phyloP scores from a whole-genome alignment of 1,140 invertebrate species.

The Cyclargus thomasi region DNA sequence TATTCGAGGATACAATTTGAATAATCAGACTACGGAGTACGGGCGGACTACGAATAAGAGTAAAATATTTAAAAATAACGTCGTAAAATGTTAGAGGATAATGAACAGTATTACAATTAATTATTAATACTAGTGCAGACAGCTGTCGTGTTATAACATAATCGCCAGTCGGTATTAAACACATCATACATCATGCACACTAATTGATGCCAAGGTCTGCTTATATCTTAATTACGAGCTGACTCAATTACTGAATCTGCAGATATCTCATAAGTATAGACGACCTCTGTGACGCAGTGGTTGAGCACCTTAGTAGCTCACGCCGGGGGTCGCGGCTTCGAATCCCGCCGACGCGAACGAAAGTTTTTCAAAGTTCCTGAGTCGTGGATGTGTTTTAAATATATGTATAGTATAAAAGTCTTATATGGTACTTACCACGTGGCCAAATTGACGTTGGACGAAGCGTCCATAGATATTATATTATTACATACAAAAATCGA shows the following conservation, averaged over 20 bases:
- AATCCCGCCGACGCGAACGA: too few relatives aligned
- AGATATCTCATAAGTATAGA: not conserved
- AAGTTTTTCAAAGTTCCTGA: too few relatives aligned
- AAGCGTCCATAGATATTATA: too few relatives aligned
- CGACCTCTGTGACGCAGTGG: not conserved
- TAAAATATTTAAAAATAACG: not conserved
- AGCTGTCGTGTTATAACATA: not conserved
- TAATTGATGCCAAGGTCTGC: not conserved
- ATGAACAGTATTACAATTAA: too few relatives aligned
- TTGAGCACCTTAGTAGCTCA: too few relatives aligned
- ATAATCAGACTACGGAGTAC: not conserved
- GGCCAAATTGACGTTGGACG: too few relatives aligned
- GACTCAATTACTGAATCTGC: not conserved
- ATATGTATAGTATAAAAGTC: not conserved
- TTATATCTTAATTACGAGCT: constrained; percentile 6
- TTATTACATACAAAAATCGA: too few relatives aligned
- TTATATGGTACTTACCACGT: too few relatives aligned
- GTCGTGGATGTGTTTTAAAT: not conserved
- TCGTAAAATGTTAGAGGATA: not conserved
- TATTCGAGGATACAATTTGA: not conserved
- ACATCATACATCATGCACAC: not conserved
- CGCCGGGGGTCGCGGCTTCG: too few relatives aligned
- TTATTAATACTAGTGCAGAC: too few relatives aligned
- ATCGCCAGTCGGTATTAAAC: not conserved
- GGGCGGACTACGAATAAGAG: not conserved